These are phyloP conservation scores for Linnaemya vulpina DNA, from an alignment of 2,888 invertebrate species.

Conservation along the genomic window DNA sequence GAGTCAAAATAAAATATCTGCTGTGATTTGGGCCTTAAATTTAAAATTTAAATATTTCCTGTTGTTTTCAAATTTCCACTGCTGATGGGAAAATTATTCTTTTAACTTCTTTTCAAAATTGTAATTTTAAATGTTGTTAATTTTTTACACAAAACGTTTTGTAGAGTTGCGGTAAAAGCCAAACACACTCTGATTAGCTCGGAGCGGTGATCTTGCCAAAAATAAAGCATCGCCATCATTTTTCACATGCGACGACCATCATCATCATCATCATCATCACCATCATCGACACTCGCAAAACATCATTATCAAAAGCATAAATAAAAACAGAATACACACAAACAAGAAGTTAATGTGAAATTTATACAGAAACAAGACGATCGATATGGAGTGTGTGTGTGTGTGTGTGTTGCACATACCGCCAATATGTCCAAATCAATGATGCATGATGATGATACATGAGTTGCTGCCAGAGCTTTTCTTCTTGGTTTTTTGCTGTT, in stretches of 20 bases:
- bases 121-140: slow-evolving; percentile 2
- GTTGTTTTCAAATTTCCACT: too few species aligned
- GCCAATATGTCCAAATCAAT: slow-evolving; percentile 65
- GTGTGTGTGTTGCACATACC: slow-evolving; percentile 60
- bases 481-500: too few species aligned
- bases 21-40: too few species aligned
- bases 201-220: slow-evolving; percentile 29
- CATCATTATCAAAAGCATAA: slow-evolving; percentile 45
- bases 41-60: too few species aligned
- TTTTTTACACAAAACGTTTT: slow-evolving; percentile 35
- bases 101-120: too few species aligned
- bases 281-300: slow-evolving; percentile 17
- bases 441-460: slow-evolving; percentile 70
- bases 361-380: slow-evolving; percentile 49
- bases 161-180: slow-evolving; percentile 26
- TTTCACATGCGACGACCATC: slow-evolving; percentile 39
- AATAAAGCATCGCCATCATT: slow-evolving; percentile 32
- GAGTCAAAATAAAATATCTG: too few species aligned
- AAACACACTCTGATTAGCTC: slow-evolving; percentile 25
- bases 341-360: slow-evolving; percentile 27
- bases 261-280: slow-evolving; percentile 25
- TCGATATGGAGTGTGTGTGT: slow-evolving; percentile 49
- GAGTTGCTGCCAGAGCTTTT: slow-evolving; percentile 45
- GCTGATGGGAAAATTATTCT: too few species aligned
- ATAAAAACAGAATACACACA: not conserved